phyloP scores from a whole-genome alignment of 2,797 vertebrate genomes.

The Apogon talboti region DNA sequence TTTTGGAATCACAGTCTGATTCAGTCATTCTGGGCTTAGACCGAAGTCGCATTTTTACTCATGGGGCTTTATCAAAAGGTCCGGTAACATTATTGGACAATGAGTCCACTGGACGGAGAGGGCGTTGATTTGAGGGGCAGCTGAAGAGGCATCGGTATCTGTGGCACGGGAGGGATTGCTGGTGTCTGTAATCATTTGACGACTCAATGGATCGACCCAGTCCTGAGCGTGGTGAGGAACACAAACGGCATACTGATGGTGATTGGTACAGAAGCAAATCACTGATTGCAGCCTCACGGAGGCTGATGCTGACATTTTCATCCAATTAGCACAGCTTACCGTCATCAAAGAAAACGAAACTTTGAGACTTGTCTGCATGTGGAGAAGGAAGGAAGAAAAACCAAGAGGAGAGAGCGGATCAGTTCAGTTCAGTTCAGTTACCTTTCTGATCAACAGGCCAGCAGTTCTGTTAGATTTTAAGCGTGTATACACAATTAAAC shows the following conservation, averaged over 20 bases:
- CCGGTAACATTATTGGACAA: constrained; percentile 31
- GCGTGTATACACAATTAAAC: constrained; percentile 3
- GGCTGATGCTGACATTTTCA: constrained; percentile 73
- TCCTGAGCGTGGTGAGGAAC: constrained; percentile 56
- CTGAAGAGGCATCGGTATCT: constrained; percentile 60
- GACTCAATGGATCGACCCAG: constrained; percentile 76
- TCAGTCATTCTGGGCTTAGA: background rate
- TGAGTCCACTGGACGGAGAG: constrained; percentile 23
- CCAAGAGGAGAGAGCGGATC: constrained; percentile 47
- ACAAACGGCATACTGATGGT: constrained; percentile 75
- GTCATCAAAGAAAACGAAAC: constrained; percentile 88
- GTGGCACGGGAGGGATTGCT: constrained; percentile 48
- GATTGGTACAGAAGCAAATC: constrained; percentile 70
- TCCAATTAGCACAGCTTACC: constrained; percentile 85
- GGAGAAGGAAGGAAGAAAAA: constrained; percentile 56
- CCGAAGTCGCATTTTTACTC: background rate
- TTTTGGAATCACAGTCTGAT: constrained; percentile 14
- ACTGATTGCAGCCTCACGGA: constrained; percentile 73
- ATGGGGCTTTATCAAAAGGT: constrained; percentile 5
- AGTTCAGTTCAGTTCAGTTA: constrained; percentile 71
- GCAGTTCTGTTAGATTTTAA: constrained; percentile 16
- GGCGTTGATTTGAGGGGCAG: constrained; percentile 56
- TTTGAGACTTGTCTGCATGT: constrained; percentile 85
- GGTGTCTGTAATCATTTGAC: constrained; percentile 70
- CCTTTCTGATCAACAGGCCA: constrained; percentile 40